A percentile compares a stretch with the other conserved stretches of the same genome.
These are phyloP conservation scores for Crocodylus rhombifer DNA, from an alignment of 2,797 vertebrate species.

Conservation along the genomic window DNA sequence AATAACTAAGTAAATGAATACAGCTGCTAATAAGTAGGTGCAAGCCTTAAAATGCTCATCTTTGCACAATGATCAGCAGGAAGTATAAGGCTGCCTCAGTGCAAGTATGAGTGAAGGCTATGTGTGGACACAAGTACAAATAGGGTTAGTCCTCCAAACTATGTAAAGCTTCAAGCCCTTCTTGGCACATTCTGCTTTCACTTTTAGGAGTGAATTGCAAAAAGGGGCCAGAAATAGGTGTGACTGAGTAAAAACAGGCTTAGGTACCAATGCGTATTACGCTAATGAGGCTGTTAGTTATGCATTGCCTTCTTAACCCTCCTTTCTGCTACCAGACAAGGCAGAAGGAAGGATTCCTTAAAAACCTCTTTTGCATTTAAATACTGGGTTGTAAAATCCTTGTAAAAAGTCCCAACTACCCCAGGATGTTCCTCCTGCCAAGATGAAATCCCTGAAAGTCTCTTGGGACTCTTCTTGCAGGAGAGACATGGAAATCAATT, in stretches of 20 bases:
- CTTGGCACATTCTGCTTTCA: neutral
- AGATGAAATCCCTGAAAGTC: neutral
- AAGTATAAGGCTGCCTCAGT: slow-evolving; percentile 29
- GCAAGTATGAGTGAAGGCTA: neutral
- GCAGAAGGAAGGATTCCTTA: neutral
- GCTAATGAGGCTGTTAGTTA: neutral
- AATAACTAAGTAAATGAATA: slow-evolving; percentile 12
- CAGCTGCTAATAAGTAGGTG: slow-evolving; percentile 36
- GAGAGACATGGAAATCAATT: slow-evolving; percentile 85
- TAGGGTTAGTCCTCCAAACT: neutral
- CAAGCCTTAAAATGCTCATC: slow-evolving; percentile 31
- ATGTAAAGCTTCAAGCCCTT: neutral
- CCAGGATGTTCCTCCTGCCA: too few species aligned
- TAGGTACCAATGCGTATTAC: neutral
- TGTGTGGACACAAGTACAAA: neutral
- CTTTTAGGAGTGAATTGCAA: neutral
- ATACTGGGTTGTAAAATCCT: neutral
- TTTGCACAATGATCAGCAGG: neutral
- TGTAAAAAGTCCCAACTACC: neutral
- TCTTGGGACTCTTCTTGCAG: slow-evolving; percentile 52
- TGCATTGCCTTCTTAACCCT: neutral
- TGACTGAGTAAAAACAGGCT: neutral
- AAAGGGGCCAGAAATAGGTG: neutral
- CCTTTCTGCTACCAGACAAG: neutral
- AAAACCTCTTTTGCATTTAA: neutral